These are phyloP conservation scores for Regulus satrapa DNA, from an alignment of 2,113 vertebrate genomes.

Conservation along the genomic window DNA sequence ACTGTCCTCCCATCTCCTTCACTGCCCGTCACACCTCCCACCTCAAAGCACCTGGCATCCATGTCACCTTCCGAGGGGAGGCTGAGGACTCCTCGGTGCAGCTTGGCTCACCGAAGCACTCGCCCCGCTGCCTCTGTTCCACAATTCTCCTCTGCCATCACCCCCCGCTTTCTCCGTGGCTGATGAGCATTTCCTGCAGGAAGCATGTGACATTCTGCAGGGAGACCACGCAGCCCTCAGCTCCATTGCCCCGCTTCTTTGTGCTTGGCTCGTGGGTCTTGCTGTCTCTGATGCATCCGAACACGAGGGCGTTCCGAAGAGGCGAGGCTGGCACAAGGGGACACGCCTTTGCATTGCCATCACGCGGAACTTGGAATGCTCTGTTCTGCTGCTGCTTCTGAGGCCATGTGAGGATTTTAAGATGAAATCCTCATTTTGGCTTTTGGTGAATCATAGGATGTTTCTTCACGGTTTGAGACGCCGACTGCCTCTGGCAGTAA, in stretches of 20 bases:
- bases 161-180: not conserved
- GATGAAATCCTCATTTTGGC: not conserved
- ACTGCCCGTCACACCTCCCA: not conserved
- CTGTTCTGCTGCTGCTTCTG: not conserved
- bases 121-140: fast-evolving
- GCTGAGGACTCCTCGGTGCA: not conserved
- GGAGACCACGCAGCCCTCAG: not conserved
- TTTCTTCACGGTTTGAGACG: not conserved
- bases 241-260: not conserved
- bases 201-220: not conserved
- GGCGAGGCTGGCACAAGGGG: not conserved
- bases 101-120: not conserved
- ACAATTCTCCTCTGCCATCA: not conserved
- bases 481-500: fast-evolving
- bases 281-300: not conserved
- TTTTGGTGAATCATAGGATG: fast-evolving
- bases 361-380: not conserved
- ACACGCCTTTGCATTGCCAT: not conserved
- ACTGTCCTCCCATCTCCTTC: not conserved
- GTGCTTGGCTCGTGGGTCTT: not conserved
- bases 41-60: not conserved
- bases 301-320: fast-evolving
- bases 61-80: not conserved
- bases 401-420: not conserved
- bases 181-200: not conserved